Evolutionary conservation across 1,140 invertebrate genomes (phyloP), one percentile per base, ranked within the genome.

Genomic region (Panagrolaimus sp.): DNA sequence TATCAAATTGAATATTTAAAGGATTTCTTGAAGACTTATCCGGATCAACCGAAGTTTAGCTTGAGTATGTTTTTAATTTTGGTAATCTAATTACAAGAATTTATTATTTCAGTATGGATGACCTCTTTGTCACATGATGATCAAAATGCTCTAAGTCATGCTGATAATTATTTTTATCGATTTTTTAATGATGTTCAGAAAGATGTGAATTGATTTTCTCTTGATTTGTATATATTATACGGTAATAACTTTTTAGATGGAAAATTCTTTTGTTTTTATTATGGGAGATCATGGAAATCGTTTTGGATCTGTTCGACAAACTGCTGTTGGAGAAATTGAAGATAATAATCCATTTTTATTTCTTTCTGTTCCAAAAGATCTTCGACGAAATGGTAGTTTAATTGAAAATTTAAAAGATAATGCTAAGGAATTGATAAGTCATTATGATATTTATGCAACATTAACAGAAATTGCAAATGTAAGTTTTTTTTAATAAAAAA

Each of bases 321-420:
- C 71, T 17, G 26, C 48, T 10, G 28, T 52, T 4, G 72, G 72
- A 4, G 67, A 65, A 43, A 38, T 47, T 8, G 73, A 74, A 71
- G 73, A 75, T 32, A 74, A 74, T 43, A 74, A 74, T 65, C 73
- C 73, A 0, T n/a, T n/a, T 71, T 17, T 74, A 24, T n/a, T 68
- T 15, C 15, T 74, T 4, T 17, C 65, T 10, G 15, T 74, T 8
- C 73, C 73, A 8, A 26, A 63, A 45, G 6, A 9, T 12, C 45
- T 74, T 17, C 45, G 73, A 4, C 4, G n/a, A 14, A 75, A 74
- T 45, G 12, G 9, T 12, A 32, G 44, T 14, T 26, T 74, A 10
- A 65, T 28, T 6, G 15, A 0, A 6, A 5, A 44, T 8, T 38
- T 74, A 45, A 9, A 52, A 14, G 21, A 17, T 12, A 74, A 75